phyloP scores from a whole-genome alignment of 2,888 invertebrate species.

The Hedychridium roseum region DNA sequence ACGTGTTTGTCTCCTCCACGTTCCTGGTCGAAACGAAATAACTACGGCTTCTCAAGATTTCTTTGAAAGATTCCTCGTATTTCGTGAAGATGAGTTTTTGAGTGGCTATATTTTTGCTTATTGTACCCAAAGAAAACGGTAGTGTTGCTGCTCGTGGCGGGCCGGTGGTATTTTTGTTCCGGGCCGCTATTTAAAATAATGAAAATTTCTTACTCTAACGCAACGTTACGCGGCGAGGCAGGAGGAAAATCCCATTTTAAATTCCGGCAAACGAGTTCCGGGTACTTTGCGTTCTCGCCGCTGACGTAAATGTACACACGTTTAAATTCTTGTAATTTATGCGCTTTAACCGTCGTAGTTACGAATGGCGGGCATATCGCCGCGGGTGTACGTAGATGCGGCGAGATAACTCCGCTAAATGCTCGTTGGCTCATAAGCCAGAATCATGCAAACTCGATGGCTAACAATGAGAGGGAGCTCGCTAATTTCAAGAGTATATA shows the following conservation, averaged over 20 bases:
- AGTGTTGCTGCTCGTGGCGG: too few relatives aligned
- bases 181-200: too few relatives aligned
- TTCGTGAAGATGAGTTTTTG: background rate
- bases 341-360: constrained; percentile 25
- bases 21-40: constrained; percentile 9
- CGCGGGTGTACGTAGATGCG: constrained; percentile 20
- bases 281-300: constrained; percentile 14
- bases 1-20: background rate
- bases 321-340: constrained; percentile 26
- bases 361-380: constrained; percentile 28
- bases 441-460: constrained; percentile 25
- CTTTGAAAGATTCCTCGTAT: background rate
- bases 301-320: constrained; percentile 22
- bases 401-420: constrained; percentile 25
- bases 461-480: background rate
- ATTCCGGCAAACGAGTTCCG: constrained; percentile 14
- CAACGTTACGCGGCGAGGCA: background rate
- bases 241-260: background rate
- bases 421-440: constrained; percentile 21
- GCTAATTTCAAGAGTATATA: constrained; percentile 1
- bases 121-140: too few relatives aligned
- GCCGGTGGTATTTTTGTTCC: too few relatives aligned
- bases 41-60: constrained; percentile 1
- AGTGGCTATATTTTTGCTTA: too few relatives aligned
- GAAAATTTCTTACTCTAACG: background rate